phyloP scores from a whole-genome alignment of 2,113 vertebrate species.

The Ailuropoda melanoleuca region DNA sequence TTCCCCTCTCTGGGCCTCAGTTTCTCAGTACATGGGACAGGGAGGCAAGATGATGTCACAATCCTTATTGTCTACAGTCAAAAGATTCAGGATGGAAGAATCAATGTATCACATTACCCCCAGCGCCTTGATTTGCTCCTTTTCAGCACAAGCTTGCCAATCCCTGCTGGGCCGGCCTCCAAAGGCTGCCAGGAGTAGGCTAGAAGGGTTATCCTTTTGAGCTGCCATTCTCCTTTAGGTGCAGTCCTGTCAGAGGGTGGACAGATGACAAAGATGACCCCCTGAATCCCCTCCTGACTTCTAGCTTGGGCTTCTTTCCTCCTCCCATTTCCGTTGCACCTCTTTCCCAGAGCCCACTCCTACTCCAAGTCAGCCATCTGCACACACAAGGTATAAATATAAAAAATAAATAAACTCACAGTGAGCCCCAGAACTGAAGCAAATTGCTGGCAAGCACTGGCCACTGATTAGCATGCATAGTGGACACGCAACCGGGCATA shows the following conservation, averaged over 20 bases:
- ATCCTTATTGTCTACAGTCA: not conserved
- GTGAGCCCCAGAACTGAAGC: constrained; percentile 65
- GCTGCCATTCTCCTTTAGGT: not conserved
- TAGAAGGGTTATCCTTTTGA: not conserved
- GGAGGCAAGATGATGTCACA: not conserved
- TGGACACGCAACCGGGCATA: constrained; percentile 76
- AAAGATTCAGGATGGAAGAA: constrained; percentile 20
- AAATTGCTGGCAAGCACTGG: constrained; percentile 68
- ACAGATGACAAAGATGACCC: not conserved
- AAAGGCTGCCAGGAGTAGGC: not conserved
- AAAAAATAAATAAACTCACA: constrained; percentile 72
- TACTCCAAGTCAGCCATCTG: constrained; percentile 44
- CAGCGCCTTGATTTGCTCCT: not conserved
- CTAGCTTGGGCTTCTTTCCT: not conserved
- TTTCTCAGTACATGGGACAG: not conserved
- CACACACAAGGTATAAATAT: constrained; percentile 69
- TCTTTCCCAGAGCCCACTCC: constrained; percentile 31
- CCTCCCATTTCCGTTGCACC: constrained; percentile 3
- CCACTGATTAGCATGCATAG: constrained; percentile 74
- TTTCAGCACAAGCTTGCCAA: not conserved
- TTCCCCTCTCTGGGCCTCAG: not conserved
- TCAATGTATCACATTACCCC: constrained; percentile 10
- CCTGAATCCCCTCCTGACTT: not conserved
- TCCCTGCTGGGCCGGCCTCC: not conserved
- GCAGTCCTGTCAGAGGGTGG: not conserved